Conservation (phyloP, 2,797 vertebrate genomes). For the Thamnophis elegans region DNA sequence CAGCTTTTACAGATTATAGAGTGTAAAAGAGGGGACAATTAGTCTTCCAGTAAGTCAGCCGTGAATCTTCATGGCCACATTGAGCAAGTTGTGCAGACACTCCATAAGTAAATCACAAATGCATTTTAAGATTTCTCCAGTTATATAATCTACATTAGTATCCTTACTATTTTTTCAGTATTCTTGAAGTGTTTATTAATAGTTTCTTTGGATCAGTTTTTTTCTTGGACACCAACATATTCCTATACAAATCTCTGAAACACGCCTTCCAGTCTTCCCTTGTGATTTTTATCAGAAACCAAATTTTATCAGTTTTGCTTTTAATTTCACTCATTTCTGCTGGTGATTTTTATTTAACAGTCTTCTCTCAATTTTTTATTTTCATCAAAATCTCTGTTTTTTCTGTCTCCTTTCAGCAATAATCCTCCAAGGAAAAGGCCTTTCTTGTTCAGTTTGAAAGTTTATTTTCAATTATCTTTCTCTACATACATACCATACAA, state of each 20-base stretch:
- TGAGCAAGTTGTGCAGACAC: neutral
- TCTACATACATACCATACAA: neutral
- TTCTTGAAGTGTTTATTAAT: neutral
- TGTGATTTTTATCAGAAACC: neutral
- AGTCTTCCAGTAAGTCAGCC: neutral
- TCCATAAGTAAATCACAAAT: neutral
- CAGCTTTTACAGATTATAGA: neutral
- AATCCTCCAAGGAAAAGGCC: neutral
- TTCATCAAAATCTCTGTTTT: neutral
- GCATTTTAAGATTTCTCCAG: neutral
- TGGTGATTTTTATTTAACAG: neutral
- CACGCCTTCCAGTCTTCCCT: neutral
- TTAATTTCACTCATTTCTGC: neutral
- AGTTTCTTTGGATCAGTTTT: neutral
- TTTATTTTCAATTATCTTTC: neutral
- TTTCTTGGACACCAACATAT: neutral
- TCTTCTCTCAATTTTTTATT: neutral
- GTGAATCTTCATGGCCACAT: neutral
- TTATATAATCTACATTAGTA: neutral
- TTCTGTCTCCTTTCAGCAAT: neutral
- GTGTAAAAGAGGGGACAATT: neutral
- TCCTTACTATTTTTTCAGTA: neutral
- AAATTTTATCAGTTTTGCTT: neutral
- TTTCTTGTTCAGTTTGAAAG: neutral
- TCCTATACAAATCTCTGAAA: neutral